Percentiles rank a stretch among this genome's conserved stretches.
phyloP scores from a whole-genome alignment of 2,888 invertebrate species.

The Drosophila monieri region DNA sequence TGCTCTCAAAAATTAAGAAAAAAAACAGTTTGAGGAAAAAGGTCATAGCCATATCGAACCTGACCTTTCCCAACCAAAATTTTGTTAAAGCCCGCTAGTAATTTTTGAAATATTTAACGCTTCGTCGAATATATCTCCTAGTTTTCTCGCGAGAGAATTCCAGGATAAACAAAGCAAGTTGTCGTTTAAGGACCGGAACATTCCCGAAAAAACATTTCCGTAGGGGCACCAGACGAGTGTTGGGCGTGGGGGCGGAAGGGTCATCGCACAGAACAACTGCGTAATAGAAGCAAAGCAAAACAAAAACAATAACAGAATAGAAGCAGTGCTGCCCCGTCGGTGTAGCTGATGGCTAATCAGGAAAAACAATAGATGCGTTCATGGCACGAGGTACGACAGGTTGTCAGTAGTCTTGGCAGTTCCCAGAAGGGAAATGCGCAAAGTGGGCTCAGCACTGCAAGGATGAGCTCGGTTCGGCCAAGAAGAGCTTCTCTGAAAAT shows the following conservation, averaged over 20 bases:
- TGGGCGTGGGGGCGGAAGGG: neutral
- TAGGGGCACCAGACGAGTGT: neutral
- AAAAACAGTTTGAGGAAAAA: neutral
- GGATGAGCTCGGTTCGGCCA: constrained; percentile 3
- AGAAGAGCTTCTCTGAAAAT: constrained; percentile 20
- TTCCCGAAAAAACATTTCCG: constrained; percentile 11
- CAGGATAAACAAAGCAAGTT: neutral
- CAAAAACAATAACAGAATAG: constrained; percentile 32
- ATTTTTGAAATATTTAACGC: neutral
- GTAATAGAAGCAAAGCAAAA: constrained; percentile 43
- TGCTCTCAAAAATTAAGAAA: neutral
- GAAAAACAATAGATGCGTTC: constrained; percentile 27
- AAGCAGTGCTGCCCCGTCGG: constrained; percentile 5
- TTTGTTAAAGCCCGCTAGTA: neutral
- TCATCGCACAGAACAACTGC: constrained; percentile 30
- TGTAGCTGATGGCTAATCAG: constrained; percentile 17
- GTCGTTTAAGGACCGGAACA: constrained; percentile 3
- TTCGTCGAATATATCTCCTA: no score
- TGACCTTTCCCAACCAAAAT: neutral
- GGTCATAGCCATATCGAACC: neutral
- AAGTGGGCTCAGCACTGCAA: constrained; percentile 5
- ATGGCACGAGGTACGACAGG: constrained; percentile 1
- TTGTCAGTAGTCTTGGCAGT: neutral
- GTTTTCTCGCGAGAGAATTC: neutral
- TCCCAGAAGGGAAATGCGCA: neutral